Conservation (phyloP, 2,888 invertebrate species). For the Pterobdella sp. region DNA sequence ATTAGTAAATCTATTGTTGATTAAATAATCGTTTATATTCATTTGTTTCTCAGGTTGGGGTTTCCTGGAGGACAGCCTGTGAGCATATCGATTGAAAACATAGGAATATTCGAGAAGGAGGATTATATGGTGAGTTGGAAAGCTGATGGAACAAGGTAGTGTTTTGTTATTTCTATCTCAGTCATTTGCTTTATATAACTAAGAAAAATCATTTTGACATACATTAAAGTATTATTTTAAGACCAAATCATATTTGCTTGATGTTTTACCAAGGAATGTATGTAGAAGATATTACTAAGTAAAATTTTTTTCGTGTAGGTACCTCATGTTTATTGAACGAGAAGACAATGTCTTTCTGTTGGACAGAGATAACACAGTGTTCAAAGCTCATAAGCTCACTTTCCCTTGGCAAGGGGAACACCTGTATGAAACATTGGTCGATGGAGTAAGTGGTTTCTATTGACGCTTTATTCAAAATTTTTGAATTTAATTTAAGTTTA, state of each 20-base stretch:
- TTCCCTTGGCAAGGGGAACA: constrained; percentile 74
- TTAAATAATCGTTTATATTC: neutral
- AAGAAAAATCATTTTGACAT: no score
- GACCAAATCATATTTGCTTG: no score
- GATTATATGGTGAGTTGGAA: constrained; percentile 98
- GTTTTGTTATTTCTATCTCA: neutral
- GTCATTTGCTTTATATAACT: constrained; percentile 29
- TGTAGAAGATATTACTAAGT: neutral
- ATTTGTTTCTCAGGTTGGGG: constrained; percentile 53
- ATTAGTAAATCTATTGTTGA: neutral
- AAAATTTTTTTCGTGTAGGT: constrained; percentile 56
- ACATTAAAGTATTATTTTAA: no score
- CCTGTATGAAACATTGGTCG: constrained; percentile 73
- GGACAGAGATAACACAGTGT: constrained; percentile 88
- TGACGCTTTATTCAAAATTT: neutral
- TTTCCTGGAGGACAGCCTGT: constrained; percentile 97
- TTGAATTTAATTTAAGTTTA: neutral
- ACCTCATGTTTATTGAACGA: constrained; percentile 89
- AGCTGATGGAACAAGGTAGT: constrained; percentile 85
- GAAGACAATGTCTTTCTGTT: constrained; percentile 79
- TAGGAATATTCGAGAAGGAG: constrained; percentile 65
- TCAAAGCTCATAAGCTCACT: constrained; percentile 64
- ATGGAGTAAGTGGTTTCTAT: constrained; percentile 66
- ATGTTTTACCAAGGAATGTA: no score
- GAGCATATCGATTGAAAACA: constrained; percentile 80